Evolutionary conservation across 1,140 invertebrate species (phyloP).

Genomic region (Parasteatoda tepidariorum): DNA sequence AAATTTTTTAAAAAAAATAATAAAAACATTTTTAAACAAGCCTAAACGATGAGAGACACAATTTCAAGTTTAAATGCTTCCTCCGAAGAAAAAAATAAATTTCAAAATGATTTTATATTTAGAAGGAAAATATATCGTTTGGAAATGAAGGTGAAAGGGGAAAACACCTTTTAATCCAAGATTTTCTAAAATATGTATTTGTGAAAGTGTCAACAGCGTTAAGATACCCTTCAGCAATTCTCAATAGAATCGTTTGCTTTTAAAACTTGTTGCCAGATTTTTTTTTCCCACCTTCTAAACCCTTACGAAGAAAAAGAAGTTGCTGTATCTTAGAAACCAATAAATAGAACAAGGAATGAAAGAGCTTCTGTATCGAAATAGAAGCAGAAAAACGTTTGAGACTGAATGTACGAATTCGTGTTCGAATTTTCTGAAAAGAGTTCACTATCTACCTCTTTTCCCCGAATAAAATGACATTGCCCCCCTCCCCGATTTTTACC

Average conservation of each 20-base stretch:
- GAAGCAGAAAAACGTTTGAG: neutral
- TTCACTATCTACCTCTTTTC: neutral
- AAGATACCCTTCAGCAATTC: neutral
- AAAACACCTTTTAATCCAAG: neutral
- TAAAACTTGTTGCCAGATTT: constrained; percentile 2
- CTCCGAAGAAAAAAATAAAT: neutral
- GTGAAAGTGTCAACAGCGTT: neutral
- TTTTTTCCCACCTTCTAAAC: neutral
- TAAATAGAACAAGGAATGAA: constrained; percentile 18
- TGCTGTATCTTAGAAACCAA: constrained; percentile 2
- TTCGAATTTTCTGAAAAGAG: constrained; percentile 1
- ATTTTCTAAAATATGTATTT: neutral
- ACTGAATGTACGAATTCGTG: constrained; percentile 15
- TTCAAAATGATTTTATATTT: neutral
- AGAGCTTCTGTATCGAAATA: neutral
- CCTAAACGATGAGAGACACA: no score
- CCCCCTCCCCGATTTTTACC: constrained; percentile 17
- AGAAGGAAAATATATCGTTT: neutral
- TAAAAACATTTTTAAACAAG: no score
- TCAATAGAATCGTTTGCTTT: neutral
- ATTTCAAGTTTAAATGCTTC: neutral
- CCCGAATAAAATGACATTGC: neutral
- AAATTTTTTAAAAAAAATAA: no score
- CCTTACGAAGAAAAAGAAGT: neutral
- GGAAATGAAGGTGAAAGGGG: neutral